Conservation (phyloP, 2,888 invertebrate species). For the Schizaphis graminum region DNA sequence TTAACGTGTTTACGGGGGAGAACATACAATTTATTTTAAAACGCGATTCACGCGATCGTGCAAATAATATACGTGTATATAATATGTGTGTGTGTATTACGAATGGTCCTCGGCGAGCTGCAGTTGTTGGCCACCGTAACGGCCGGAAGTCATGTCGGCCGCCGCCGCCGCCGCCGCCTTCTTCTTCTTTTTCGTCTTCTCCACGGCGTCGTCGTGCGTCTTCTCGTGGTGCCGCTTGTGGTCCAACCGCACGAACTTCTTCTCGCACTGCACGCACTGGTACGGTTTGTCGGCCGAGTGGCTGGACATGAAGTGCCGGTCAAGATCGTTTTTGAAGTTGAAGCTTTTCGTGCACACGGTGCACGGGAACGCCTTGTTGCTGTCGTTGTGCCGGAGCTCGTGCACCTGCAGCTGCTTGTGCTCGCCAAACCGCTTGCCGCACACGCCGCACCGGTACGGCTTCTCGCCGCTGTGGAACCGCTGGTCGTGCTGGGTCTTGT, state of each 20-base stretch:
- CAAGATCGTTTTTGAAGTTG: slow-evolving; percentile 90
- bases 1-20: background rate
- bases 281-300: slow-evolving; percentile 90
- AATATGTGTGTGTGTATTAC: background rate
- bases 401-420: slow-evolving; percentile 82
- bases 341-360: slow-evolving; percentile 88
- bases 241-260: slow-evolving; percentile 91
- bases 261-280: slow-evolving; percentile 84
- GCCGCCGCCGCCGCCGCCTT: background rate
- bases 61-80: background rate
- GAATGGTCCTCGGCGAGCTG: background rate
- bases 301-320: slow-evolving; percentile 84
- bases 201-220: slow-evolving; percentile 78
- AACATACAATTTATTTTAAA: background rate
- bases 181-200: slow-evolving; percentile 70
- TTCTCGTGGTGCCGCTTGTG: slow-evolving; percentile 91
- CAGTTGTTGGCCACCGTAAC: background rate
- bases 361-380: slow-evolving; percentile 90
- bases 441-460: slow-evolving; percentile 86
- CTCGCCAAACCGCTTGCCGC: slow-evolving; percentile 86
- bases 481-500: slow-evolving; percentile 91
- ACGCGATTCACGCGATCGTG: background rate
- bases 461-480: slow-evolving; percentile 89
- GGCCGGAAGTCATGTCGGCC: background rate
- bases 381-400: slow-evolving; percentile 79